Evolutionary conservation across 2,797 vertebrate species (phyloP), one percentile per base, ranked within the genome.

Genomic region (Tachyglossus aculeatus): DNA sequence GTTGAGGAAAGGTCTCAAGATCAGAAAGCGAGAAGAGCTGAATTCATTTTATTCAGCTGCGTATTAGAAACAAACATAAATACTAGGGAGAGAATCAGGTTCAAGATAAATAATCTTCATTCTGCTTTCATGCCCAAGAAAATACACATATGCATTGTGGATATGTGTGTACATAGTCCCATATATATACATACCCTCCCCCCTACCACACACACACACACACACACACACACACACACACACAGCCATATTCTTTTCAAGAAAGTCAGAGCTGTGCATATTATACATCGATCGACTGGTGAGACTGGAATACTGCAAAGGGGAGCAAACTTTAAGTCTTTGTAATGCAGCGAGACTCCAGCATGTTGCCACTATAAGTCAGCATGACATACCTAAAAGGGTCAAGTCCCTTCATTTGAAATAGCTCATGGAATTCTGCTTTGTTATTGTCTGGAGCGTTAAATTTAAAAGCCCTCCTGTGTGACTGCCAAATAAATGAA

Each of bases 401-500:
- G 67, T 78, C 77, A 68, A 15, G 50, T 51, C 9, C 32, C 27
- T 75, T 3, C 0, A 74, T 66, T 65, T 81, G 67, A 79, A 88
- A 86, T 27, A 2, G 45, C 37, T 73, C 2, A 0, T 19, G 40
- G 0, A 22, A 43, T 56, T 71, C 78, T 67, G 48, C 39, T 61
- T 65, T 67, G 70, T 62, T 73, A 2, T 67, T 73, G 67, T 69
- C 79, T 60, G 44, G 57, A 57, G 25, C 53, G 43, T 88, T 86
- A 72, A 82, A 79, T 84, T 78, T 86, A 80, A 88, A 88, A 88
- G 64, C 75, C 53, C 77, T 82, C 50, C 77, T 66, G 50, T 75
- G 45, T 64, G 53, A 70, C 62, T 83, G 65, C 82, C 70, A 78
- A 77, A 82, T 77, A 70, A 70, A 77, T 51, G 25, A 84, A 79